Percentiles rank a stretch among this genome's conserved stretches.
Evolutionary conservation across 2,797 vertebrate genomes (phyloP).

Genomic region (Cichlasoma orientale): DNA sequence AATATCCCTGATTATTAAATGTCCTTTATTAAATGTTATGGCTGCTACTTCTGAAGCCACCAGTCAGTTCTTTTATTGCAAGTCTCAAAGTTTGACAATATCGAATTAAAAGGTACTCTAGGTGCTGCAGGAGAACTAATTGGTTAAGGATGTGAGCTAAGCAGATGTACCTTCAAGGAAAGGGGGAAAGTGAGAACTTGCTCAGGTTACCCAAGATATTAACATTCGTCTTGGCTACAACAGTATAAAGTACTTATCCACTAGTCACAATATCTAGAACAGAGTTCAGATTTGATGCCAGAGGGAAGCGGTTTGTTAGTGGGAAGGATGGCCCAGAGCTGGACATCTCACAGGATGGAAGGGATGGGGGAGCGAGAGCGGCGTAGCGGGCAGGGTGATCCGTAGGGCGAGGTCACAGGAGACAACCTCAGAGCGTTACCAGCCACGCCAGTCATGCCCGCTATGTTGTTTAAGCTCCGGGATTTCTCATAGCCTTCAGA

Average conservation of each 20-base stretch:
- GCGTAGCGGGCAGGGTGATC: constrained; percentile 92
- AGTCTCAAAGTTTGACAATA: constrained; percentile 61
- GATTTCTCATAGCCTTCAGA: constrained; percentile 96
- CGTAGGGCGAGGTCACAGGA: constrained; percentile 93
- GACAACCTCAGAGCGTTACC: constrained; percentile 92
- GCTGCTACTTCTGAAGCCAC: constrained; percentile 78
- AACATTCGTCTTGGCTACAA: constrained; percentile 55
- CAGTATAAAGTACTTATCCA: constrained; percentile 43
- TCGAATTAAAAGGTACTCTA: constrained; percentile 67
- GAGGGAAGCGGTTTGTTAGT: constrained; percentile 24
- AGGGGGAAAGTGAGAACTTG: neutral
- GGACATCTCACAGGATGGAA: constrained; percentile 88
- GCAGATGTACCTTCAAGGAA: constrained; percentile 37
- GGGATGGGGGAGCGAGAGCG: constrained; percentile 92
- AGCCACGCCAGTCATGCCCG: constrained; percentile 89
- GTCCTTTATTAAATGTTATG: constrained; percentile 77
- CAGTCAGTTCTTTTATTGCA: constrained; percentile 85
- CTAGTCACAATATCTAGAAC: constrained; percentile 46
- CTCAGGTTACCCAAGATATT: constrained; percentile 22
- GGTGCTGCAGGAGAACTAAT: constrained; percentile 38
- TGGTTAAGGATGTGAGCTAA: constrained; percentile 39
- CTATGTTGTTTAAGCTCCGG: constrained; percentile 97
- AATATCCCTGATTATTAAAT: constrained; percentile 88
- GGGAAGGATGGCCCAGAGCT: neutral
- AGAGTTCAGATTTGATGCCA: constrained; percentile 45